Evolutionary conservation across 1,140 invertebrate genomes (phyloP).

Genomic region (Coptotermes formosanus): DNA sequence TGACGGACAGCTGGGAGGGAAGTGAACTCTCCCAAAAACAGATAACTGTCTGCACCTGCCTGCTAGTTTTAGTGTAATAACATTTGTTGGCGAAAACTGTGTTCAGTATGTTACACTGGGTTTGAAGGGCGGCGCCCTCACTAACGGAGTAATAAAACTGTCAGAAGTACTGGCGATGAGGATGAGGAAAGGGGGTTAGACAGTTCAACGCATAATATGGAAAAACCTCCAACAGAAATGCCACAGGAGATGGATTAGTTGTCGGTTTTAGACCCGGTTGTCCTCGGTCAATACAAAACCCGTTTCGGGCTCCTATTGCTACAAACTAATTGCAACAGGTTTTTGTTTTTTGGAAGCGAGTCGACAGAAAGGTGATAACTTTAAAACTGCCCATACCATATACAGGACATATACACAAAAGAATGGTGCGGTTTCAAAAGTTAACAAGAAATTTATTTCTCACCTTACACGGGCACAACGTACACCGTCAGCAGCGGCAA

Average conservation of each 20-base stretch:
- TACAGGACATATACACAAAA: too few species aligned
- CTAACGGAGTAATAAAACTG: neutral
- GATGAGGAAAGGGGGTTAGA: neutral
- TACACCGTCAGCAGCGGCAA: too few species aligned
- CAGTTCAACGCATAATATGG: neutral
- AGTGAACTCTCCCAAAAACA: neutral
- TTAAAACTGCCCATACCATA: too few species aligned
- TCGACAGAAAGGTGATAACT: too few species aligned
- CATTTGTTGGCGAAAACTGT: neutral
- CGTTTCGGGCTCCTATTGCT: too few species aligned
- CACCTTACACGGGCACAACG: too few species aligned
- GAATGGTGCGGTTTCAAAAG: too few species aligned
- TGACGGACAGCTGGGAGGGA: neutral
- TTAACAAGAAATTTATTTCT: too few species aligned
- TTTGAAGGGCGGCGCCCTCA: neutral
- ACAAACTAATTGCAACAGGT: too few species aligned
- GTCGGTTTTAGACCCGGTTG: neutral
- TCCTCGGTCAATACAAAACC: neutral
- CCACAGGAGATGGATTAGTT: neutral
- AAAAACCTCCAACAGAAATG: neutral
- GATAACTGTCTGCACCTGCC: neutral
- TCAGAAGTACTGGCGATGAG: neutral
- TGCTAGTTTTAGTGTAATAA: neutral
- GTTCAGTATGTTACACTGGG: neutral
- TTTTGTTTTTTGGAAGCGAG: too few species aligned